Evolutionary conservation across 2,113 vertebrate genomes (phyloP).

Genomic region (Telmatochromis brichardi): DNA sequence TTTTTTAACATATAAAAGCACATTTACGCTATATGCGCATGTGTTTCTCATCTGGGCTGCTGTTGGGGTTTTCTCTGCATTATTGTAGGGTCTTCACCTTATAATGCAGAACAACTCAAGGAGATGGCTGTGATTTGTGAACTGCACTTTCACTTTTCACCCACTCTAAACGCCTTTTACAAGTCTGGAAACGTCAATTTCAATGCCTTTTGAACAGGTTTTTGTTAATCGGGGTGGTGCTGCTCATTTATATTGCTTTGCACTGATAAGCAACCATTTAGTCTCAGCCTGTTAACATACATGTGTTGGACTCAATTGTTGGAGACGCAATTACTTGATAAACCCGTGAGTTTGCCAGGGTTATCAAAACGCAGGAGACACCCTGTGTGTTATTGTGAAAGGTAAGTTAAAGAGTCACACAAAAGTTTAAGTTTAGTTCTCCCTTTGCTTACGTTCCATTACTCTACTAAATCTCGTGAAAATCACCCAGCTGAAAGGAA

Average conservation of each 20-base stretch:
- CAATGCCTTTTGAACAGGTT: background rate
- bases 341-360: background rate
- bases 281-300: background rate
- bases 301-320: background rate
- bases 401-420: background rate
- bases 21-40: rapidly evolving
- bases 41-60: background rate
- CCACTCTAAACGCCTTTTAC: rapidly evolving
- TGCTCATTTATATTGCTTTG: background rate
- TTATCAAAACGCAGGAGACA: background rate
- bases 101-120: background rate
- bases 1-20: background rate
- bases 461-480: rapidly evolving
- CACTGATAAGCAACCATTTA: background rate
- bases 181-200: background rate
- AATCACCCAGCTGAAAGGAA: background rate
- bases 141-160: background rate
- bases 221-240: background rate
- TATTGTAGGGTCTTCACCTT: background rate
- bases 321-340: background rate
- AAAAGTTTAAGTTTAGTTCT: background rate
- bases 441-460: background rate
- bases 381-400: background rate
- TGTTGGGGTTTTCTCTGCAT: background rate
- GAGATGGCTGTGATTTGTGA: background rate